A percentile compares a stretch with the other conserved stretches of the same genome.
Evolutionary conservation across 2,888 invertebrate species (phyloP).

Genomic region (Cantharis flavilabris): DNA sequence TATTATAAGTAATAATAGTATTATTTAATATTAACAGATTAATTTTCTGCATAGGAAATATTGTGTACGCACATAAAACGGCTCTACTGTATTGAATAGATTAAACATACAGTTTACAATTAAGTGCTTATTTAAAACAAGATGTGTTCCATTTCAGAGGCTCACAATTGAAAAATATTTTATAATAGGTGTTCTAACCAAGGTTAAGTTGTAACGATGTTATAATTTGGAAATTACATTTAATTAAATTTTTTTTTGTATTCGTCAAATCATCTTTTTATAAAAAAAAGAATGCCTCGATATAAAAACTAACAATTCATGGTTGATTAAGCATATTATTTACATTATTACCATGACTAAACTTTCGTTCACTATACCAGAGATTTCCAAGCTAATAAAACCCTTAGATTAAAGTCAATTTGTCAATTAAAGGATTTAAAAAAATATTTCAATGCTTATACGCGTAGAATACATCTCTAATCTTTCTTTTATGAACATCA

Average conservation of each 20-base stretch:
- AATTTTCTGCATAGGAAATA: not conserved
- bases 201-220: not conserved
- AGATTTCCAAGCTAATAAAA: too few species aligned
- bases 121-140: not conserved
- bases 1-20: too few species aligned
- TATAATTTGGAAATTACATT: not conserved
- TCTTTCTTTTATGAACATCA: too few species aligned
- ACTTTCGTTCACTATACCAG: too few species aligned
- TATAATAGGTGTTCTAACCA: not conserved
- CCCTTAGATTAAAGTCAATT: too few species aligned
- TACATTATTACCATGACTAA: too few species aligned
- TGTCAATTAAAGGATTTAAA: too few species aligned
- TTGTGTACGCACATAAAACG: not conserved
- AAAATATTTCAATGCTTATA: too few species aligned
- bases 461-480: too few species aligned
- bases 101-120: not conserved
- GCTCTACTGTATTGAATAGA: not conserved
- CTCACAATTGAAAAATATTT: not conserved
- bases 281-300: not conserved
- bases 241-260: not conserved
- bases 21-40: not conserved
- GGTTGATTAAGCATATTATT: not conserved
- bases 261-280: not conserved
- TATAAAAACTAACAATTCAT: not conserved
- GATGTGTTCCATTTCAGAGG: not conserved